A percentile compares a stretch with the other conserved stretches of the same genome.
phyloP scores from a whole-genome alignment of 1,140 invertebrate species.

The Pemphigus obesinymphae region DNA sequence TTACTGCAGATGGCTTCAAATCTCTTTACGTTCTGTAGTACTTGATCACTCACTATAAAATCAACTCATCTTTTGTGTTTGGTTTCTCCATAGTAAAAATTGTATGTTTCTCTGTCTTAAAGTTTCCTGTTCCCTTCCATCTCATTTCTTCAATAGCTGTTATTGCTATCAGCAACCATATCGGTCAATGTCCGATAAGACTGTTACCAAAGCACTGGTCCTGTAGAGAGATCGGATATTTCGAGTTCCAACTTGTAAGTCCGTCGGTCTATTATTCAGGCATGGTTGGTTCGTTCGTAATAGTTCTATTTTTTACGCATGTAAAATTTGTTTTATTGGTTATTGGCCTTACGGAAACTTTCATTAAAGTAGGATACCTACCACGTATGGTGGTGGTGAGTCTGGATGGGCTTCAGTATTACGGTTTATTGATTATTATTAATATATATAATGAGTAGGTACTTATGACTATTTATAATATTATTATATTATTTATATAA shows the following conservation, averaged over 20 bases:
- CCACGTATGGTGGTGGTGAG: not conserved
- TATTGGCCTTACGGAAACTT: not conserved
- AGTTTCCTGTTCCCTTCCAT: not conserved
- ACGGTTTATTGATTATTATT: too few relatives aligned
- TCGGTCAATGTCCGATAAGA: conserved; percentile 24
- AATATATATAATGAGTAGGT: too few relatives aligned
- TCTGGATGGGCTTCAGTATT: too few relatives aligned
- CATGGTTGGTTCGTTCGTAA: conserved; percentile 37
- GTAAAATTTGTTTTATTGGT: not conserved
- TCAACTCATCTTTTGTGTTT: not conserved
- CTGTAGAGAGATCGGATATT: conserved; percentile 40
- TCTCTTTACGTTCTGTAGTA: conserved; percentile 4
- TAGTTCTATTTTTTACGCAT: conserved; percentile 13
- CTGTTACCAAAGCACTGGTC: conserved; percentile 18
- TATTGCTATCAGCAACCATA: conserved; percentile 35
- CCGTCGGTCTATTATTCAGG: conserved; percentile 23
- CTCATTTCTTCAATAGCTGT: conserved; percentile 33
- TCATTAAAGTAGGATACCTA: not conserved
- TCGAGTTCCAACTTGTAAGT: too few relatives aligned
- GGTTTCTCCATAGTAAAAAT: not conserved
- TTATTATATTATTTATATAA: too few relatives aligned
- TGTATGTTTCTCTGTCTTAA: not conserved
- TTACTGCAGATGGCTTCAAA: conserved; percentile 28
- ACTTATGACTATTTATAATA: too few relatives aligned
- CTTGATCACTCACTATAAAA: conserved; percentile 32